Evolutionary conservation across 2,888 invertebrate genomes (phyloP).

Genomic region (Cephus sareptanus): DNA sequence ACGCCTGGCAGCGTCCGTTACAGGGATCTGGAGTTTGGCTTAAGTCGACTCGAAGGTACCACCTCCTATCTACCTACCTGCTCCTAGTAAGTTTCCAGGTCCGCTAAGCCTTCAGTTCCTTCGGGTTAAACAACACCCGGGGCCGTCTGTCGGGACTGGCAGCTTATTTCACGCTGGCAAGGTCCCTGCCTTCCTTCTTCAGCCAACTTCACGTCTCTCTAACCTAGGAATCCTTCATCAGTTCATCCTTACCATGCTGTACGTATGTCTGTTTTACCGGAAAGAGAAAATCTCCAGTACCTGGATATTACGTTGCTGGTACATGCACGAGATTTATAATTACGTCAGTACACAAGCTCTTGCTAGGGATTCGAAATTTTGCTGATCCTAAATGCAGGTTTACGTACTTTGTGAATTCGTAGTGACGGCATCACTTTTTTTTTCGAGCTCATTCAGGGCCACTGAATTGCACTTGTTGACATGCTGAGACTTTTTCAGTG

Average conservation of each 20-base stretch:
- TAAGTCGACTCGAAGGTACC: slow-evolving; percentile 1
- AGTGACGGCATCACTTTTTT: too few relatives aligned
- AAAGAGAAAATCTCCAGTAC: not conserved
- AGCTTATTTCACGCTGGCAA: slow-evolving; percentile 56
- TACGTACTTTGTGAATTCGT: too few relatives aligned
- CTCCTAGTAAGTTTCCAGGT: slow-evolving; percentile 5
- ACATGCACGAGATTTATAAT: not conserved
- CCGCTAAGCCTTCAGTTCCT: slow-evolving; percentile 5
- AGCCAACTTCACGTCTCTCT: slow-evolving; percentile 28
- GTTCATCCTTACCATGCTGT: not conserved
- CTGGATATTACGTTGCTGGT: not conserved
- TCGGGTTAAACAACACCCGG: slow-evolving; percentile 47
- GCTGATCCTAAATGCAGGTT: not conserved
- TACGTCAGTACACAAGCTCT: not conserved
- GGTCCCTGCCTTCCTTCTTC: slow-evolving; percentile 37
- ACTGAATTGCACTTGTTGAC: too few relatives aligned
- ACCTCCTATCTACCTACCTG: not conserved
- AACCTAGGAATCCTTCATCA: slow-evolving; percentile 10
- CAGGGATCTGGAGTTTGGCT: not conserved
- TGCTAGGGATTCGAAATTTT: not conserved
- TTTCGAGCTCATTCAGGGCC: too few relatives aligned
- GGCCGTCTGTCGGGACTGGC: slow-evolving; percentile 51
- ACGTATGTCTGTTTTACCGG: not conserved
- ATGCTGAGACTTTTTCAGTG: not conserved
- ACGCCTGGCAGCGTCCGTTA: not conserved